Evolutionary conservation across 2,888 invertebrate genomes (phyloP), one percentile per base, ranked within the genome.

Genomic region (Stenurella melanura): DNA sequence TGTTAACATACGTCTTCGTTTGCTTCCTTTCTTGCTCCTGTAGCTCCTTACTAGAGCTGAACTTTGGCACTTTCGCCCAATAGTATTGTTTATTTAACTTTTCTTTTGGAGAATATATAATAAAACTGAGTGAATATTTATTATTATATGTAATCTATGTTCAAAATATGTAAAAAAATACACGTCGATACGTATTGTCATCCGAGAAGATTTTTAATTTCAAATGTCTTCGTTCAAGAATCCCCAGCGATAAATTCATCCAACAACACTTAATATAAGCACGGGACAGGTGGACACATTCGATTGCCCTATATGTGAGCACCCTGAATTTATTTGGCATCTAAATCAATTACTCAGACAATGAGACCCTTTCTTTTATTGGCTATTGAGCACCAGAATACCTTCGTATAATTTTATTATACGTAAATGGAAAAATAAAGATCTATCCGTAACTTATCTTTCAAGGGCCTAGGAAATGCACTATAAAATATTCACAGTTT

Each of bases 341-440:
- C 42, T 11, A 18, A 42, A 18, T 64, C 11, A 64, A 64, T 64
- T 64, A 64, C 42, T 42, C 42, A 64, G 38, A 21, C 18, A 11
- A 64, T 21, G 50, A 15, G 64, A 17, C 42, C 11, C 19, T 64
- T 50, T 50, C 50, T n/a, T 30, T 64, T 64, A 64, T 30, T 42
- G 19, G 18, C 38, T 38, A 18, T 64, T 19, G 42, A 64, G 42
- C 17, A 19, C 18, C 18, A 0, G 19, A 64, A 38, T 64, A 42
- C 64, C 64, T 64, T 19, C 64, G 64, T 42, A 64, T 64, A 64
- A 64, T 50, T 42, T 42, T 64, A 64, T 64, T 64, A 42, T 11
- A 17, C 38, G 19, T 38, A 42, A 42, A 64, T 42, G 64, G 64
- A 17, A 42, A 11, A 17, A 64, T 19, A 64, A 9, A 64, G 9